phyloP scores from a whole-genome alignment of 2,113 vertebrate species.

The Struthio camelus region DNA sequence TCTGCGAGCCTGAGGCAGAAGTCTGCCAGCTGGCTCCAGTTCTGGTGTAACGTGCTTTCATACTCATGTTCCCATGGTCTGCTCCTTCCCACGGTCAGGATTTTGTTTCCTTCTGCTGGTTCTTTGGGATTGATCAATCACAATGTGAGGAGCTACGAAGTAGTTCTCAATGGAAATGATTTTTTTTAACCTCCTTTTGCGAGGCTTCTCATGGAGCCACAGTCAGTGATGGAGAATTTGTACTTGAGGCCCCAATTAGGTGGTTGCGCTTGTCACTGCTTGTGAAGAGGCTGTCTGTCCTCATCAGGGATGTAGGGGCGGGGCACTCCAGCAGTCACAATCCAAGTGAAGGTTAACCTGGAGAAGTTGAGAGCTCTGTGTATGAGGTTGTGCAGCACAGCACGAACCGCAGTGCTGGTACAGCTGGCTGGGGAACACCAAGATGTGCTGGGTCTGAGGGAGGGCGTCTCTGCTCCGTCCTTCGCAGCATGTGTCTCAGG shows the following conservation, averaged over 20 bases:
- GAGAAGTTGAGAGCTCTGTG: neutral
- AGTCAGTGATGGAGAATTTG: neutral
- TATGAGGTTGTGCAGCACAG: too few species aligned
- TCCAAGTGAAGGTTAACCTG: neutral
- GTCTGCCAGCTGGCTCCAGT: neutral
- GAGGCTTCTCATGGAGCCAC: neutral
- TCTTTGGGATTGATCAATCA: neutral
- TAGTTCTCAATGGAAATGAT: neutral
- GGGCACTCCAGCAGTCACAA: neutral
- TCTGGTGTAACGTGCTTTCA: fast-evolving
- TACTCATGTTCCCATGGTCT: neutral
- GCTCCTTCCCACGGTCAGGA: neutral
- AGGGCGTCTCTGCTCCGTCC: too few species aligned
- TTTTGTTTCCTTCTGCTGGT: neutral
- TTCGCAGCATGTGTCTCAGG: too few species aligned
- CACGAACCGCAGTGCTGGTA: too few species aligned
- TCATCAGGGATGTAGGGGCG: too few species aligned
- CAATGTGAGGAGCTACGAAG: neutral
- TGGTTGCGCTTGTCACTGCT: fast-evolving
- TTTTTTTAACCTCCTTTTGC: neutral
- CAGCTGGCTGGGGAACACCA: too few species aligned
- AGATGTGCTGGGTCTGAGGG: too few species aligned
- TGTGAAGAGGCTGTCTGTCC: too few species aligned
- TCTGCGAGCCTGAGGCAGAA: neutral
- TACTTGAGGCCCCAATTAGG: neutral